Base-by-base conservation (phyloP, 2,888 invertebrate genomes). In the Amphipoea lucens region DNA sequence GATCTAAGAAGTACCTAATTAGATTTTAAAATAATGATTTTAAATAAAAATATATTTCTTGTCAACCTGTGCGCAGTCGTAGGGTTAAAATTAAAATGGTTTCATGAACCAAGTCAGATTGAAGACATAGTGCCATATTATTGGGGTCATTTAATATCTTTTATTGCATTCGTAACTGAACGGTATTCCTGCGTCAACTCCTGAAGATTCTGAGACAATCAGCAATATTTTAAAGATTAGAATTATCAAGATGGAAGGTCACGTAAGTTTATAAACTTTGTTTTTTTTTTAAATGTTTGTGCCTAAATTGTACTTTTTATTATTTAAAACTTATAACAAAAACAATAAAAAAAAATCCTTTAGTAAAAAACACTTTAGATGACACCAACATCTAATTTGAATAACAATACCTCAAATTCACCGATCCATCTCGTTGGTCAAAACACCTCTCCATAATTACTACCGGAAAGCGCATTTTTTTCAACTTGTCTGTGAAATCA, bases 391-490 rank as follows among this genome's bases (percentile, higher is more conserved):
- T 63, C 5, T 20, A 62, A 76, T 83, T 76, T 67, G 4, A 62
- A 85, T 74, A 40, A 77, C 86, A 84, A 82, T 17, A 86, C 40
- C 63, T 51, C 23, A 40, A 65, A 85, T 40, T 42, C 70, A 82
- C 57, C 60, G 70, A 82, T 48, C 74, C 82, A 83, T 85, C 66
- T 74, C 82, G 54, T 23, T 69, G 57, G 7, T 73, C 74, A 82
- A 60, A 82, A 69, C 83, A 76, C 76, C 48, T 70, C 80, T 57
- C 78, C 3, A 69, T 85, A 82, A 89, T 89, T 81, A 80, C 40
- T 66, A 82, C 83, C 87, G 89, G 90, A 89, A 90, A 79, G 89
- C 87, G 71, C 76, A 79, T 89, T 88, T 88, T 88, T 87, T 82
- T 68, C 74, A 69, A 87, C 82, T 83, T 79, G 80, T 83, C 81